These are phyloP conservation scores for Imbricaverruca yamaguchii DNA, from an alignment of 2,888 invertebrate genomes.

Conservation along the genomic window DNA sequence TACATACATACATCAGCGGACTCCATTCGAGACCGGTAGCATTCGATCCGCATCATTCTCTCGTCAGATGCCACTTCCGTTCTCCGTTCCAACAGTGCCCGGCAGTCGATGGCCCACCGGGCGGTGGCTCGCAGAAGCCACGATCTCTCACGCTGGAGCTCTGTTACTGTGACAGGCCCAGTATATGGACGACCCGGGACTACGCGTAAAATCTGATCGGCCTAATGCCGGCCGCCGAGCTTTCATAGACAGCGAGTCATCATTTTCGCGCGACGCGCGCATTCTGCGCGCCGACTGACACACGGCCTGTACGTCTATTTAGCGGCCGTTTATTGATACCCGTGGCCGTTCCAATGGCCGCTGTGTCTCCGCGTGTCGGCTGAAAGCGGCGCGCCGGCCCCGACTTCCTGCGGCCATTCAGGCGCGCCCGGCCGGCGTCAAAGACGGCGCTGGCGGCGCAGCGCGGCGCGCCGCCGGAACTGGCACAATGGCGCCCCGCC, in stretches of 20 bases:
- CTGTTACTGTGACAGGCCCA: background rate
- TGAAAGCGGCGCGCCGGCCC: background rate
- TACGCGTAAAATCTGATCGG: background rate
- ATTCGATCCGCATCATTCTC: too few relatives aligned
- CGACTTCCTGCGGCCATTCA: background rate
- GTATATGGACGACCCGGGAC: background rate
- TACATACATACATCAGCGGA: too few relatives aligned
- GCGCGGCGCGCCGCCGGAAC: background rate
- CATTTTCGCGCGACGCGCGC: background rate
- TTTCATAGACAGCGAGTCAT: conserved; percentile 6
- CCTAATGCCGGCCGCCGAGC: background rate
- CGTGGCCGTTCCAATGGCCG: background rate
- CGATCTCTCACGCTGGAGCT: too few relatives aligned
- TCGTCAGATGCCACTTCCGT: too few relatives aligned
- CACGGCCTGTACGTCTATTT: conserved; percentile 4
- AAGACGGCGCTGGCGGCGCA: background rate
- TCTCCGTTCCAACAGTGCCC: too few relatives aligned
- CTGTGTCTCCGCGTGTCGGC: background rate
- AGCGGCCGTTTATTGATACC: background rate
- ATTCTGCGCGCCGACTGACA: background rate
- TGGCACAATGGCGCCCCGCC: conserved; percentile 2
- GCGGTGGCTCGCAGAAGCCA: too few relatives aligned
- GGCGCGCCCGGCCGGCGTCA: background rate
- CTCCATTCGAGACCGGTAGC: too few relatives aligned
- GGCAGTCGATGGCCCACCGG: too few relatives aligned